These are phyloP conservation scores for Sinopyrophorus schimmeli DNA, from an alignment of 2,888 invertebrate genomes.

Conservation along the genomic window DNA sequence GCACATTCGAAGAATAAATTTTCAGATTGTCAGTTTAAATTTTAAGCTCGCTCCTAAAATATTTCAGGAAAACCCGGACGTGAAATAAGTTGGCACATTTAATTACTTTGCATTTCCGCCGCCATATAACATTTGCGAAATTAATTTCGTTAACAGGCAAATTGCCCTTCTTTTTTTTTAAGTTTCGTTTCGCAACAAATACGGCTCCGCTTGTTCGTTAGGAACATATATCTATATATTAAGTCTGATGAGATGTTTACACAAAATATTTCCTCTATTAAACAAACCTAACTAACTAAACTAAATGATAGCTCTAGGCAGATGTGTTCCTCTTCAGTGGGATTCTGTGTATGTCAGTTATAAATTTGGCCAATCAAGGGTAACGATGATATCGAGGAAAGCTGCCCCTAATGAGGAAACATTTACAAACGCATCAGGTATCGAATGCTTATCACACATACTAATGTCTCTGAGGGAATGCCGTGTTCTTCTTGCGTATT, in stretches of 20 bases:
- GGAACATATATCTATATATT: slow-evolving; percentile 19
- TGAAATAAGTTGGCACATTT: slow-evolving; percentile 16
- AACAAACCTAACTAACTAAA: slow-evolving; percentile 32
- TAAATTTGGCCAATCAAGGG: slow-evolving; percentile 32
- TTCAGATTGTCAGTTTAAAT: slow-evolving; percentile 50
- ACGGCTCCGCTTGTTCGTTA: slow-evolving; percentile 20
- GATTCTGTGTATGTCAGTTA: slow-evolving; percentile 32
- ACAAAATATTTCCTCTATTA: slow-evolving; percentile 31
- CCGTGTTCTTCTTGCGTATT: too few species aligned
- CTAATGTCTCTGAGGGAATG: slow-evolving; percentile 14
- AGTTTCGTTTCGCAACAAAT: too few species aligned
- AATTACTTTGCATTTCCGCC: slow-evolving; percentile 12
- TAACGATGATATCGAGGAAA: slow-evolving; percentile 26
- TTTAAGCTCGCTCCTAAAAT: slow-evolving; percentile 47
- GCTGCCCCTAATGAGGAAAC: slow-evolving; percentile 26
- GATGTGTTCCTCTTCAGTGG: slow-evolving; percentile 20
- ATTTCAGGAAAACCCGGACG: slow-evolving; percentile 32
- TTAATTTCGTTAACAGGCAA: slow-evolving; percentile 16
- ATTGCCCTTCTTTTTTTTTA: too few species aligned
- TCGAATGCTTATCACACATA: slow-evolving; percentile 19
- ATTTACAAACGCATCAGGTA: slow-evolving; percentile 28
- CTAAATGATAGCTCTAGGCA: slow-evolving; percentile 31
- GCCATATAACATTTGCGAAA: slow-evolving; percentile 9
- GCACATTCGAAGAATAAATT: slow-evolving; percentile 48
- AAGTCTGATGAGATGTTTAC: slow-evolving; percentile 31